Base-by-base conservation (phyloP, 2,797 vertebrate species). In the Bradypodion ventrale region DNA sequence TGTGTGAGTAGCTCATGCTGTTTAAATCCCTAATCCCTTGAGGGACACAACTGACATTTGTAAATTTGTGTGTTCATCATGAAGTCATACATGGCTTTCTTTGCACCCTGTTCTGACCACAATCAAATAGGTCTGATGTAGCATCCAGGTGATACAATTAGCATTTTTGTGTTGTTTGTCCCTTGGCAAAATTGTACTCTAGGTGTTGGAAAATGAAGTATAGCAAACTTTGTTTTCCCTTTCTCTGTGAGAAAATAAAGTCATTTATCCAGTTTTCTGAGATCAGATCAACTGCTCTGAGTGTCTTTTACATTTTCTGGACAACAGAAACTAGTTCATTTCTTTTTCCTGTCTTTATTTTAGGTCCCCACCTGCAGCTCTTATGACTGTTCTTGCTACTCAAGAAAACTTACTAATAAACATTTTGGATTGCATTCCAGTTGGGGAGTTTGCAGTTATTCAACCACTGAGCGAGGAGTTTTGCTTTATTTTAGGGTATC, bases 401-500 rank as follows among this genome's bases (percentile, higher is more conserved):
- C 97, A 97, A 79, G 99, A 99, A 91, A 96, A 98, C 80, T 93
- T 99, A 85, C 94, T 99, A 65, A 98, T 98, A 85, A 97, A 96
- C 66, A 94, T 98, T 87, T 91, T 99, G 91, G 96, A 96, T 1
- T 96, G 95, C 52, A 90, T 99, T 91, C 97, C 97, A 2, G 98
- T 99, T 60, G 99, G 98, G 82, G 98, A 99, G 95, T 98, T 97
- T 90, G 97, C 96, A 27, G 95, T 96, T 87, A 96, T 99, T 85
- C 97, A 97, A 75, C 98, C 98, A 19, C 93, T 97, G 87, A 98
- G 97, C 0, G 96, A 97, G 84, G 98, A 98, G 92, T 98, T 98
- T 94, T 99, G 97, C 87, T 97, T 96, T 90, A 96, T 99, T 84
- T 95, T 99, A 87, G 99, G 98, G 0, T 99, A 99, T 91, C 94